A percentile compares a stretch with the other conserved stretches of the same genome.
phyloP scores from a whole-genome alignment of 1,140 invertebrate genomes.

The Sitophilus oryzae region DNA sequence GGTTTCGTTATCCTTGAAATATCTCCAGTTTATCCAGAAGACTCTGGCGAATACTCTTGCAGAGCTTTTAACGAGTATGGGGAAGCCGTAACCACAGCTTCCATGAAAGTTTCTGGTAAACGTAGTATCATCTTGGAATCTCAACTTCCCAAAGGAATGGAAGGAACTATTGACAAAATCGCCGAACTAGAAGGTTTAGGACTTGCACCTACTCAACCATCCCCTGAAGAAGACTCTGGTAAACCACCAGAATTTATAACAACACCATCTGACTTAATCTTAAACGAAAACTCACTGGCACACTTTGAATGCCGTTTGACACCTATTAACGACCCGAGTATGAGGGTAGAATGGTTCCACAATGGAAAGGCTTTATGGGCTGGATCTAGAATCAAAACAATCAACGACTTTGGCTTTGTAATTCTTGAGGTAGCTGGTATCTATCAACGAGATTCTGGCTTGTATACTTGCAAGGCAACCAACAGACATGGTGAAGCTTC shows the following conservation, averaged over 20 bases:
- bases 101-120: conserved; percentile 86
- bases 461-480: conserved; percentile 87
- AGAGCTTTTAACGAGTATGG: conserved; percentile 85
- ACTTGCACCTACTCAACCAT: conserved; percentile 52
- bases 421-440: conserved; percentile 86
- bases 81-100: conserved; percentile 87
- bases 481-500: conserved; percentile 86
- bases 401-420: conserved; percentile 91
- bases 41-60: conserved; percentile 90
- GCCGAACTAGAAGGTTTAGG: conserved; percentile 86
- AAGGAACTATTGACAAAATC: conserved; percentile 88
- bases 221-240: conserved; percentile 75
- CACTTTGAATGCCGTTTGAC: conserved; percentile 88
- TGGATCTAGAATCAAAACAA: conserved; percentile 83
- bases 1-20: conserved; percentile 92
- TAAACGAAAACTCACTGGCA: conserved; percentile 84
- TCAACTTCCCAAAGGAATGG: conserved; percentile 87
- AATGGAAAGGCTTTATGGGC: conserved; percentile 85
- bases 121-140: conserved; percentile 87
- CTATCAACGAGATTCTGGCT: conserved; percentile 79
- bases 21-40: conserved; percentile 90
- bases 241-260: conserved; percentile 91
- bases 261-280: conserved; percentile 72
- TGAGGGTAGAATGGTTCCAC: conserved; percentile 95
- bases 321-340: conserved; percentile 86